These are phyloP conservation scores for Odocoileus virginianus DNA, from an alignment of 2,113 vertebrate species.

Conservation along the genomic window DNA sequence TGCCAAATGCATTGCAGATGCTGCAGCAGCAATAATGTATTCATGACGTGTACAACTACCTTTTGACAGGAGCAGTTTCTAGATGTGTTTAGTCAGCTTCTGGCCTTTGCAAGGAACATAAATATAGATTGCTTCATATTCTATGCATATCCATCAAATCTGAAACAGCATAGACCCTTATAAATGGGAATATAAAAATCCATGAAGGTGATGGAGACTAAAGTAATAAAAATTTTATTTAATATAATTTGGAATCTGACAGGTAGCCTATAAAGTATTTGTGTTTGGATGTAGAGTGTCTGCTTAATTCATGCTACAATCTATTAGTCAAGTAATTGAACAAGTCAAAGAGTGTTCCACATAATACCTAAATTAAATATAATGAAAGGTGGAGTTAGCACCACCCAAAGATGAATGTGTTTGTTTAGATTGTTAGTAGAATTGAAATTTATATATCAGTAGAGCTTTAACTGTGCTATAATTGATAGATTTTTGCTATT, in stretches of 20 bases:
- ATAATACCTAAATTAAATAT: background rate
- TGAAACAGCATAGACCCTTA: slow-evolving; percentile 7
- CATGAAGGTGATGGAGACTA: background rate
- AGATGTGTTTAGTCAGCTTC: slow-evolving; percentile 26
- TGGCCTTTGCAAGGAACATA: slow-evolving; percentile 37
- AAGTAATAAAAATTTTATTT: slow-evolving; percentile 34
- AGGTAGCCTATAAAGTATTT: background rate
- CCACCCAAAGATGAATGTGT: background rate
- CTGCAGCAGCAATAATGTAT: background rate
- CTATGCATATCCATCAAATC: slow-evolving; percentile 8
- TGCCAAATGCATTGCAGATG: background rate
- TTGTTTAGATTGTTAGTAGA: background rate
- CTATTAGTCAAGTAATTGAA: slow-evolving; percentile 6
- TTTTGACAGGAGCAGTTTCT: background rate
- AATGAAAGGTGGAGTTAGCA: background rate
- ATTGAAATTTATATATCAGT: background rate
- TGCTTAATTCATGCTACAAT: slow-evolving; percentile 9
- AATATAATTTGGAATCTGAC: slow-evolving; percentile 22
- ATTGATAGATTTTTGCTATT: background rate
- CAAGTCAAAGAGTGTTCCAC: background rate
- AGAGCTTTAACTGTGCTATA: background rate
- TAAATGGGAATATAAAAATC: slow-evolving; percentile 45
- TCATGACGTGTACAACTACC: background rate
- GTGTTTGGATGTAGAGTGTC: background rate
- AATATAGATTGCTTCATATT: slow-evolving; percentile 48